Evolutionary conservation across 2,113 vertebrate species (phyloP).

Genomic region (Arvicanthis niloticus): DNA sequence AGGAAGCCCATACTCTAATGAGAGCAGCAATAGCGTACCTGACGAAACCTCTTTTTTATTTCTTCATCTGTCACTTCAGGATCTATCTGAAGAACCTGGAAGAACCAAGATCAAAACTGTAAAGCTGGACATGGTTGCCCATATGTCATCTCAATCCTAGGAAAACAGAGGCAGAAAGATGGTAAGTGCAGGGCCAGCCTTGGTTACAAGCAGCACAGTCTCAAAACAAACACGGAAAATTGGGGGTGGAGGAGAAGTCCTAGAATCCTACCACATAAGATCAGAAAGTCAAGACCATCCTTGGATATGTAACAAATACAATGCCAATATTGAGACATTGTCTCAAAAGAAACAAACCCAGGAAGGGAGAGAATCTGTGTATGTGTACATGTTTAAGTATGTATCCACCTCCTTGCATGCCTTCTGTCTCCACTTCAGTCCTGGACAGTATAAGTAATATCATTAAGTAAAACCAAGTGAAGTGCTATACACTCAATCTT

Average conservation of each 20-base stretch:
- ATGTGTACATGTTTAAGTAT: background rate
- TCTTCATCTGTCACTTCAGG: constrained; percentile 98
- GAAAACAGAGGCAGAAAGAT: background rate
- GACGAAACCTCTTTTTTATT: constrained; percentile 98
- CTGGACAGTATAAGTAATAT: background rate
- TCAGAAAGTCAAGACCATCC: background rate
- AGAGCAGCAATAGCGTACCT: constrained; percentile 86
- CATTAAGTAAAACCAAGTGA: background rate
- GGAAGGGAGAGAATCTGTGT: background rate
- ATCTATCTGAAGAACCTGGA: constrained; percentile 97
- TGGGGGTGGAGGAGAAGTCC: background rate
- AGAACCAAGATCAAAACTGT: constrained; percentile 69
- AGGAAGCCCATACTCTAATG: constrained; percentile 34
- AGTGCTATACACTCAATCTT: no score
- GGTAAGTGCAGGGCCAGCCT: background rate
- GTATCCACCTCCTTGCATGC: background rate
- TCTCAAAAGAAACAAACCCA: background rate
- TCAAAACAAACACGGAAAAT: background rate
- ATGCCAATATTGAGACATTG: background rate
- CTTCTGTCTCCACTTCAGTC: background rate
- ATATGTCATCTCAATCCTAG: background rate
- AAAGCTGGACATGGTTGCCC: background rate
- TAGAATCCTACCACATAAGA: background rate
- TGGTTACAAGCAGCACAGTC: background rate
- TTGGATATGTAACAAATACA: background rate